Base-by-base conservation (phyloP, 2,113 vertebrate genomes). In the Machaerirhynchus nigripectus region DNA sequence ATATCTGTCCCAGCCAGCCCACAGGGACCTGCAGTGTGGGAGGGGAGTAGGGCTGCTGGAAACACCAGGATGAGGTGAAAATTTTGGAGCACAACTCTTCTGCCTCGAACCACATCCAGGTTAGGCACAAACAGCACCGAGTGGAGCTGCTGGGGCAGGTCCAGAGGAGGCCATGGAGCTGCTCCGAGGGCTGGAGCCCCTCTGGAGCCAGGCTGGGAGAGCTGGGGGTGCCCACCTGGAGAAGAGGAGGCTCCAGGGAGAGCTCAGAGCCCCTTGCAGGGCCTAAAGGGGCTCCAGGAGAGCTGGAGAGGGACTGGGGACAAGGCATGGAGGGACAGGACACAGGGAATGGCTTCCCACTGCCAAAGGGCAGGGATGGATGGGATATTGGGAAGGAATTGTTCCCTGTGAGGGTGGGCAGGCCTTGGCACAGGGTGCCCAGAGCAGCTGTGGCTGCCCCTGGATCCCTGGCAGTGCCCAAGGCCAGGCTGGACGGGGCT, bases 1-100 rank as follows among this genome's bases (percentile, higher is more conserved):
- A 2, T 17, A 1, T 28, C 27, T 52, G 60, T 69, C 40, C n/a
- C 61, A 42, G 15, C 5, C 76, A 71, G 65, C 39, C 49, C 76
- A 3, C 0, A 16, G 81, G 77, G 60, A 24, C 4, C 19, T 0
- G n/a, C 61, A 35, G 56, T 20, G 37, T 26, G 20, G 37, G 9
- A 23, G 27, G 28, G 42, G 20, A 70, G 64, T 79, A 19, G 64
- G 18, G 64, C 53, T 27, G 71, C 30, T 39, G 76, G 26, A 23
- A 35, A 9, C 42, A 8, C 56, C 0, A 10, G 73, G 14, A 0
- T 1, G 24, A 57, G 65, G 55, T 3, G 5, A 40, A 40, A 57
- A 40, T 27, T 23, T 1, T 6, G 40, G 47, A 61, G 64, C 10
- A 0, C 27, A 3, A 5, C 22, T 56, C 20, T 6, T 50, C 2